Base-by-base conservation (phyloP, 2,797 vertebrate species). In the Alca torda region DNA sequence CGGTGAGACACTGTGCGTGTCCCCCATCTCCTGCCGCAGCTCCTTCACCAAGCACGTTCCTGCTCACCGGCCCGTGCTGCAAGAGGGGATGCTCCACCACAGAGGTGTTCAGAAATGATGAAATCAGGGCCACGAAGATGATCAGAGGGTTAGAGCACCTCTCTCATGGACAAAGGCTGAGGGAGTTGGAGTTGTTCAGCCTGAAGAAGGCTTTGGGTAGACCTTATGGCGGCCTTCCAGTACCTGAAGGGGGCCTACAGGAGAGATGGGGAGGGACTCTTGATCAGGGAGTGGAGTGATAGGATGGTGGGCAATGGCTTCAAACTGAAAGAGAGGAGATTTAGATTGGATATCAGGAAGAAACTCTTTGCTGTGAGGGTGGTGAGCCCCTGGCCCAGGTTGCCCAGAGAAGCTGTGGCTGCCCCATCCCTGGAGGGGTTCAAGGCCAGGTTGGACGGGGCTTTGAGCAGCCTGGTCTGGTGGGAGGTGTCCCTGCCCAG, bases 11-110 rank as follows among this genome's bases (percentile, higher is more conserved):
- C 60, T 1, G 1, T 18, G 50, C 28, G 50, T 80, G 28, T 11
- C 19, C 39, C 25, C 1, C 6, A 41, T 54, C 54, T 20, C 30
- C 10, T 23, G n/a, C 84, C 37, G 16, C 65, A 69, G 35, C 35
- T 39, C 33, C 37, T 33, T 41, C 48, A 25, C 63, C 31, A 72
- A 61, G 53, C 3, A 2, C 4, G 0, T 8, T n/a, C 31, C 24
- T 16, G 11, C 43, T 51, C 16, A 4, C 20, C 1, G 0, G 43
- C 39, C 31, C 1, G 1, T 19, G 51, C 25, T 45, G 45, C 31
- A 16, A 21, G 43, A 59, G 25, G 11, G 23, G 20, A 6, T n/a
- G 35, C 21, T 86, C 54, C 64, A 25, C 46, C 51, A 25, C 56
- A 35, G 50, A 64, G 20, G 15, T 4, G 10, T 56, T 68, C 33